Base-by-base conservation (phyloP, 2,113 vertebrate genomes). In the Hypanus sabinus region DNA sequence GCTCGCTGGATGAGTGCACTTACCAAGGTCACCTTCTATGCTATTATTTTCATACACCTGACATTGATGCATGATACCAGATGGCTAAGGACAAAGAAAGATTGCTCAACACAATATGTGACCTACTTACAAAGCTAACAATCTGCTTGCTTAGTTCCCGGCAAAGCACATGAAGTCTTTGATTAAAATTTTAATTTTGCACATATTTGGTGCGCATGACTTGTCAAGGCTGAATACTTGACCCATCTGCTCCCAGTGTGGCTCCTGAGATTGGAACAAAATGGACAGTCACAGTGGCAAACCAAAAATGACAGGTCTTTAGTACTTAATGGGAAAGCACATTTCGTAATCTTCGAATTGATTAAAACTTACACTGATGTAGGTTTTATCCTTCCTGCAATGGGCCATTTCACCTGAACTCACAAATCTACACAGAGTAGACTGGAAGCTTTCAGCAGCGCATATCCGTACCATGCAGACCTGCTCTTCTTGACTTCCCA, bases 11-110 rank as follows among this genome's bases (percentile, higher is more conserved):
- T 94, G 77, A 94, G 94, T 94, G 94, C 92, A 94, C 94, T 96
- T 94, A 94, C 94, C 95, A 96, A 97, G 97, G 96, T 97, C 96
- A 96, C 95, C 96, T 98, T 96, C 95, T 94, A 94, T 95, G 95
- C 94, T 96, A 36, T 95, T 46, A 95, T 96, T 96, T 96, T 96
- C 95, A 96, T 96, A 90, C 95, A 95, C 95, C 96, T 97, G 97
- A 97, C 95, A 95, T 95, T 97, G 96, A 97, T 97, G 96, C 96
- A 96, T 96, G 95, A 91, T 95, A 96, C 96, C 98, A 99, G 98
- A 98, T 98, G 97, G 98, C 96, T 95, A 96, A 97, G 96, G 96
- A 97, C 94, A 94, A 96, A 95, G 95, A 95, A 94, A 95, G 94
- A 94, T 95, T 93, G 57, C 83, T 96, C 95, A 94, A 95, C 94